Evolutionary conservation across 37 sponge, comb jelly and placozoan genomes (phyloP), one percentile per base, ranked within the genome.

Genomic region (Aplysina aerophoba): DNA sequence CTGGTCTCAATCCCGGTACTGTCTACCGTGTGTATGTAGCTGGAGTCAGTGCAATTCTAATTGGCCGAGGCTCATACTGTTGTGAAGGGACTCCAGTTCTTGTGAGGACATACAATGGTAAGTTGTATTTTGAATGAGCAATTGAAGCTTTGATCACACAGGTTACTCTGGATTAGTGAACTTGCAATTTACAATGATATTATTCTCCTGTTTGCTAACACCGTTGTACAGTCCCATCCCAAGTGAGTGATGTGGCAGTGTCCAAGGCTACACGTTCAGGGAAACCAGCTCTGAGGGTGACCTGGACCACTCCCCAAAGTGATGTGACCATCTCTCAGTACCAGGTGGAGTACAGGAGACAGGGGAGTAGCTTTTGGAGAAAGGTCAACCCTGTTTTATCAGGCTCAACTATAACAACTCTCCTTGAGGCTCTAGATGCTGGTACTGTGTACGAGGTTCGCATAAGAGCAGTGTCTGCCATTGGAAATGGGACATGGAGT

Each of bases 231-330:
- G 71, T 69, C 34, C 71, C 71, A 31, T 69, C 71, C 13, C 27
- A 1, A 30, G 71, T 69, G 28, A 35, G 1, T 30, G 17, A 31
- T 31, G 35, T 35, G 19, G 6, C 6, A 12, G 33, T 69, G 15
- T 34, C 71, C 34, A n/a, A n/a, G 34, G 34, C 71, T 5, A 35
- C 30, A 27, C 1, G 33, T 4, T 69, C 71, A 69, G 71, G 33
- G 19, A 69, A 35, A 69, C 71, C 71, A 69, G 71, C 71, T 69
- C 71, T 69, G 28, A 6, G 1, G 34, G 71, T 69, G 71, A 31
- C 71, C 71, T 69, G 71, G 71, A 69, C 71, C 6, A 35, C 71
- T 34, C 71, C 71, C 34, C 33, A n/a, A 31, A 69, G 71, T 69
- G 71, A 69, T 17, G 35, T 31, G 17, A 27, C 71, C 34, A 69